Base-by-base conservation (phyloP, 2,888 invertebrate genomes). In the Dolomedes plantarius region DNA sequence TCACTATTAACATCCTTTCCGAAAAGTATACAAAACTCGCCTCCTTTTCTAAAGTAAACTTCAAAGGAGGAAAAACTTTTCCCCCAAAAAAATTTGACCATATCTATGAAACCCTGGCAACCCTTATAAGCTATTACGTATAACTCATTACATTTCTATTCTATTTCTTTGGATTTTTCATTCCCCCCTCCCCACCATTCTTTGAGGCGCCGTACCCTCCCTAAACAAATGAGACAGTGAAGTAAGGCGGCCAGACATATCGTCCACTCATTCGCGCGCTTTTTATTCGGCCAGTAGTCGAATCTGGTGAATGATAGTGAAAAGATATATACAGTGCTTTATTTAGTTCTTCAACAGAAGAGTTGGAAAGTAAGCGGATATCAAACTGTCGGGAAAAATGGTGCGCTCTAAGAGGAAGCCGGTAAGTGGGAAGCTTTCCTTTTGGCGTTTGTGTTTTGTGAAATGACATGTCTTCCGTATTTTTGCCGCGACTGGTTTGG, bases 211-310 rank as follows among this genome's bases (percentile, higher is more conserved):
- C 56, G 5, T 23, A 23, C 56, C 56, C 56, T 23, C 5, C 5
- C 56, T 56, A 56, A 23, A 56, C 19, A 56, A 56, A 56, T 56
- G 56, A 56, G 56, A 56, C 56, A 56, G 36, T 56, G 56, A 56
- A 56, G 11, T 36, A 6, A 23, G 56, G 5, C 16, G 56, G 56
- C 19, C 23, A 56, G 19, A 56, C 23, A 19, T 19, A 23, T 23
- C 46, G 46, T 6, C 16, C 16, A 46, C 11, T 56, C 56, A 56
- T 23, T 56, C 56, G 23, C 56, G 23, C 56, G 56, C 56, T 56
- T 56, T 56, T 56, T 56, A 56, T 56, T 56, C 5, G 6, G 1
- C 5, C 56, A 23, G 23, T 56, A 56, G 56, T 56, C 23, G 23
- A 56, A 56, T 36, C 36, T 36, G 36, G 46, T 46, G 46, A 6